Evolutionary conservation across 1,140 invertebrate species (phyloP).

Genomic region (Gryon sp.): DNA sequence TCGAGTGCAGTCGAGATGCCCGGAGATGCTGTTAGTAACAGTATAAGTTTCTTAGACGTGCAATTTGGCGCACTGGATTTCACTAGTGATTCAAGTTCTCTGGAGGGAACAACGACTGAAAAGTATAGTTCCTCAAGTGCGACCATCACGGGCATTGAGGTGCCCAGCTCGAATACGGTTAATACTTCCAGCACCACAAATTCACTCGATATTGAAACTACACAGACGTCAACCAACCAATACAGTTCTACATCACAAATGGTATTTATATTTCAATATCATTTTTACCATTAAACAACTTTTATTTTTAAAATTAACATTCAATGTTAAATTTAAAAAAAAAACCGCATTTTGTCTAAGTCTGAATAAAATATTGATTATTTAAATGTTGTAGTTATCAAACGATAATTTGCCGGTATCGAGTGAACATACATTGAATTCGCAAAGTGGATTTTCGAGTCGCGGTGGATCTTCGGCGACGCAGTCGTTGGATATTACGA

Average conservation of each 20-base stretch:
- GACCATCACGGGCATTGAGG: constrained; percentile 70
- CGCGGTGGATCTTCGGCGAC: constrained; percentile 64
- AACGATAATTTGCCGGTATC: constrained; percentile 69
- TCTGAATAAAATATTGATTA: constrained; percentile 5
- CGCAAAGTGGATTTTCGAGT: constrained; percentile 68
- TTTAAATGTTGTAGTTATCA: constrained; percentile 65
- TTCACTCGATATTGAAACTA: constrained; percentile 73
- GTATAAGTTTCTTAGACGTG: constrained; percentile 91
- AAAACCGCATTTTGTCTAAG: too few relatives aligned
- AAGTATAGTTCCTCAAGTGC: constrained; percentile 72
- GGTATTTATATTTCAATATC: constrained; percentile 52
- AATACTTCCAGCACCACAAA: constrained; percentile 71
- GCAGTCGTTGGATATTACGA: constrained; percentile 71
- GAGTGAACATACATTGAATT: constrained; percentile 70
- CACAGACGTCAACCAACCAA: constrained; percentile 68
- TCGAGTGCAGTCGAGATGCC: constrained; percentile 97
- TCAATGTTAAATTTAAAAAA: too few relatives aligned
- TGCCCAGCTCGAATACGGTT: constrained; percentile 67
- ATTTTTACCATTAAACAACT: too few relatives aligned
- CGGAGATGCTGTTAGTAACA: constrained; percentile 86
- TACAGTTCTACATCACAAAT: constrained; percentile 74
- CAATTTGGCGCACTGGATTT: constrained; percentile 96
- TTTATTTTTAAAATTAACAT: too few relatives aligned
- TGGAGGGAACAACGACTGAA: constrained; percentile 79
- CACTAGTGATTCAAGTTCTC: constrained; percentile 83